Evolutionary conservation across 2,113 vertebrate species (phyloP).

Genomic region (Thalassarche chlororhynchos): DNA sequence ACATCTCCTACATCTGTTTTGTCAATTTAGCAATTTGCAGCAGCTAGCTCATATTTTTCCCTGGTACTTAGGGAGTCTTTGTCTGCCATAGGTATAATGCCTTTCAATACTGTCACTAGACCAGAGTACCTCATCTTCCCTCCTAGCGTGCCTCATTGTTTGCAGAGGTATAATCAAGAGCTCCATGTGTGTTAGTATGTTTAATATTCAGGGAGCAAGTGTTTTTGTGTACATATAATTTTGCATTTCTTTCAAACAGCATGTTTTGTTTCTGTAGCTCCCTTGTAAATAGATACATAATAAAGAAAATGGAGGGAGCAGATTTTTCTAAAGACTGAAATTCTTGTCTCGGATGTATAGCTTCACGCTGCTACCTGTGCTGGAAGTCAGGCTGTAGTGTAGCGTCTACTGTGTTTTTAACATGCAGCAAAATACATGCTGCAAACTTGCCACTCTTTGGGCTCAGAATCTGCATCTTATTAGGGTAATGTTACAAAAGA

Average conservation of each 20-base stretch:
- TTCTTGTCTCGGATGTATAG: neutral
- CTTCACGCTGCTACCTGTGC: neutral
- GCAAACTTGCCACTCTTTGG: neutral
- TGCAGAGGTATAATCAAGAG: neutral
- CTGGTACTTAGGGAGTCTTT: neutral
- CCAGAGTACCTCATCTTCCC: neutral
- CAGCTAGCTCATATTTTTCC: neutral
- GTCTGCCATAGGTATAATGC: neutral
- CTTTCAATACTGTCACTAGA: neutral
- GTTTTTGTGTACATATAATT: neutral
- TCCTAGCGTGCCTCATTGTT: neutral
- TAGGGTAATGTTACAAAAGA: constrained; percentile 44
- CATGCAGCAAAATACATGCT: neutral
- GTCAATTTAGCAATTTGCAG: neutral
- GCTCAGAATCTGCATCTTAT: constrained; percentile 34
- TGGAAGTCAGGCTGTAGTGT: neutral
- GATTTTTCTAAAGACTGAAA: neutral
- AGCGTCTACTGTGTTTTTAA: neutral
- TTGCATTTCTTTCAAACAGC: neutral
- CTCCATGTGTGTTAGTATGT: neutral
- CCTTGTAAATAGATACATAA: neutral
- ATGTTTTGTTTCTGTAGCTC: neutral
- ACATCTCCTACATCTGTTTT: neutral
- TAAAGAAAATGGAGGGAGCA: neutral
- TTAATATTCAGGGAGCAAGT: neutral